Evolutionary conservation across 2,113 vertebrate genomes (phyloP), one percentile per base, ranked within the genome.

Genomic region (Ceyx cyanopectus): DNA sequence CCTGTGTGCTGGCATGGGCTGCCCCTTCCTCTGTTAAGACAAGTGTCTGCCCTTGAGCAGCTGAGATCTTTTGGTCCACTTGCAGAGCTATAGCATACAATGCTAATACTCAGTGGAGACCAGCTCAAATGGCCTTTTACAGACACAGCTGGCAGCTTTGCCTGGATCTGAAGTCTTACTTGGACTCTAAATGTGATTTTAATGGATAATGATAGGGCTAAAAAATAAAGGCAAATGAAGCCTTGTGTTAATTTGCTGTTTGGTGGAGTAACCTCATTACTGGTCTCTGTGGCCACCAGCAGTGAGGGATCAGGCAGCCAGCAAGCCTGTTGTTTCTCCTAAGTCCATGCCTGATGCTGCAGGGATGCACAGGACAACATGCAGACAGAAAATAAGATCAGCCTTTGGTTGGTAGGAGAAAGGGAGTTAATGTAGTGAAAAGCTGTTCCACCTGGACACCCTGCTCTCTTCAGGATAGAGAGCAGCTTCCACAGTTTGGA

Each of bases 401-500:
- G 90, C 69, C 41, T 84, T 95, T 92, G 92, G 86, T 89, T 78
- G 22, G 65, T 45, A 19, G 0, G 2, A 67, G 62, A 18, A 78
- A 60, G 53, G 70, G 66, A 92, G 54, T 79, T 90, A 65, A 86
- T 41, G 58, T 58, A 89, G 70, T 24, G 15, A 85, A 79, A 89
- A 95, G 66, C 92, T 69, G 70, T 89, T 92, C 75, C 75, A 72
- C 74, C 3, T 66, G 40, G 80, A 48, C 10, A 12, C 77, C 69
- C 58, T 79, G 45, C 74, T 89, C 74, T 88, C 89, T 87, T 37
- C 37, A 69, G 86, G 92, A 81, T 51, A 81, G 74, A 66, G 50
- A 89, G 60, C 73, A 87, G 91, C 77, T 92, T 75, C 81, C 50
- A 73, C n/a, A 17, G 22, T 86, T 81, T 93, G 90, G 92, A 93